Evolutionary conservation across 2,113 vertebrate species (phyloP).

Genomic region (Zosterops lateralis): DNA sequence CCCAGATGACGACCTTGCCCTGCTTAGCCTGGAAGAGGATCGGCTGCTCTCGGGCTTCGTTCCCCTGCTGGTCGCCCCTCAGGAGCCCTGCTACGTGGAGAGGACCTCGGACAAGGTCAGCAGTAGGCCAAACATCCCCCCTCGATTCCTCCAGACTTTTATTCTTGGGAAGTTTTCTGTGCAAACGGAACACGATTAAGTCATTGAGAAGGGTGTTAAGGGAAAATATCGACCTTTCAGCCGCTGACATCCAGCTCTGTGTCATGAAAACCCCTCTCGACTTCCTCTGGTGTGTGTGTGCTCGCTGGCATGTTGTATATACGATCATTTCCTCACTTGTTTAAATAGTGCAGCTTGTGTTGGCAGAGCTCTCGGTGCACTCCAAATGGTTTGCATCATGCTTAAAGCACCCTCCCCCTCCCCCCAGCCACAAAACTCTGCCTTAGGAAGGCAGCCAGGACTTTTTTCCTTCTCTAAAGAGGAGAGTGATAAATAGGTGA

Average conservation of each 20-base stretch:
- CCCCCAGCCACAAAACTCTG: conserved; percentile 77
- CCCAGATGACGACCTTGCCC: conserved; percentile 90
- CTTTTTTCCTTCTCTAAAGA: conserved; percentile 79
- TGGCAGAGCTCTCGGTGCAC: conserved; percentile 90
- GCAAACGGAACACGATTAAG: conserved; percentile 91
- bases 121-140: conserved; percentile 72
- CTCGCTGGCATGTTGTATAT: conserved; percentile 97
- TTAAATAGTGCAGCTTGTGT: conserved; percentile 99
- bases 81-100: conserved; percentile 97
- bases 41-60: conserved; percentile 93
- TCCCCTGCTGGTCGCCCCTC: conserved; percentile 92
- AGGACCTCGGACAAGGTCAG: conserved; percentile 88
- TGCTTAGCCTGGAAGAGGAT: conserved; percentile 95
- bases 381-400: conserved; percentile 99
- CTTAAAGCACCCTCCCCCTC: conserved; percentile 87
- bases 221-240: conserved; percentile 98
- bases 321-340: conserved; percentile 99
- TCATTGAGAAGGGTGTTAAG: conserved; percentile 94
- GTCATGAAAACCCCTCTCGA: conserved; percentile 83
- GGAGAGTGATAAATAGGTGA: conserved; percentile 83
- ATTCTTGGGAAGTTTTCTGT: conserved; percentile 92
- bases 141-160: conserved; percentile 74
- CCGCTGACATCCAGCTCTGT: conserved; percentile 88
- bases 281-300: conserved; percentile 85
- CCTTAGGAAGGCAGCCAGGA: conserved; percentile 80